phyloP scores from a whole-genome alignment of 2,797 vertebrate species.

The Spatula clypeata region DNA sequence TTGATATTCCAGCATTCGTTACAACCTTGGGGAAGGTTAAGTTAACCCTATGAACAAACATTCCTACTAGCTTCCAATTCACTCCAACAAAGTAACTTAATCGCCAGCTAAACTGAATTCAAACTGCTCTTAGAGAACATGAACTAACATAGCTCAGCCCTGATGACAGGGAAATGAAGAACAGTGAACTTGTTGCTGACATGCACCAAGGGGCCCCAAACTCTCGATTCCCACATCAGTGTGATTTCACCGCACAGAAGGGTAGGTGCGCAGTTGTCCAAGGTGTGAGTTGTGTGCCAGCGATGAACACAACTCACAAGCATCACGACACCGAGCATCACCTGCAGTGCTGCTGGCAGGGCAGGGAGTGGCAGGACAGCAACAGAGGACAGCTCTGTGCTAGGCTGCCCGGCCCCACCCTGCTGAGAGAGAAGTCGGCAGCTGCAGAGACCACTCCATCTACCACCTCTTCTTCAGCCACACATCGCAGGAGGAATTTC shows the following conservation, averaged over 20 bases:
- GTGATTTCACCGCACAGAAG: accelerated
- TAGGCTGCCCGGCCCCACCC: not conserved
- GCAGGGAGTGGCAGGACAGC: not conserved
- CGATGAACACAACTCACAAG: not conserved
- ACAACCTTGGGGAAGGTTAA: conserved; percentile 59
- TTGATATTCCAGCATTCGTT: conserved; percentile 27
- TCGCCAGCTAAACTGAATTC: conserved; percentile 54
- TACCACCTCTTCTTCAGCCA: accelerated
- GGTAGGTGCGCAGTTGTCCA: not conserved
- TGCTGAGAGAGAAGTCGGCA: not conserved
- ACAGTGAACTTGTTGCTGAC: not conserved
- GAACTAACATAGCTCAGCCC: not conserved
- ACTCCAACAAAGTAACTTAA: conserved; percentile 35
- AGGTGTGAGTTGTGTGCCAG: not conserved
- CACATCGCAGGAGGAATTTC: not conserved
- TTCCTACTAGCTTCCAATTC: conserved; percentile 28
- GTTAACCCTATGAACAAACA: conserved; percentile 62
- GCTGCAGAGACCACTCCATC: accelerated
- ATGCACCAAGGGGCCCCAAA: not conserved
- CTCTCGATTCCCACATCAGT: not conserved
- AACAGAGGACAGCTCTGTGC: not conserved
- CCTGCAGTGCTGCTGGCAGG: not conserved
- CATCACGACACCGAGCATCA: accelerated
- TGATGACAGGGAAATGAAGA: conserved; percentile 33
- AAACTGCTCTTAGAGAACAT: conserved; percentile 18